Base-by-base conservation (phyloP, 2,888 invertebrate species). In the Neocrepidodera transversa region DNA sequence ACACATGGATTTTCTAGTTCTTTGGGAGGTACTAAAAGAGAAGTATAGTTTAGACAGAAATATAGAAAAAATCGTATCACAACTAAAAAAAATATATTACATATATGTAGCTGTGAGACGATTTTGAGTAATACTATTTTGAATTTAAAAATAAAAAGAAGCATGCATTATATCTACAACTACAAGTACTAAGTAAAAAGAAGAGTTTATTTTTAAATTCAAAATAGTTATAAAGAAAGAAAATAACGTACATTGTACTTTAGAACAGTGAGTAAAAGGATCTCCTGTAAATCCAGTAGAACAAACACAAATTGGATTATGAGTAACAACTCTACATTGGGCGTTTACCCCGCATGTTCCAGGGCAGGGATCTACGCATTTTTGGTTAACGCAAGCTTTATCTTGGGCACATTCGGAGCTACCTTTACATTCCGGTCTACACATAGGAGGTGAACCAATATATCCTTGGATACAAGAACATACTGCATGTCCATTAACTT, bases 301-400 rank as follows among this genome's bases (percentile, higher is more conserved):
- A 75, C 89, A 89, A 64, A 84, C 85, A 74, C 89, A 89, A 53
- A 87, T 86, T 1, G 88, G 86, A 72, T 86, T 86, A 73, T 89
- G 89, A 68, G 86, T 87, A 30, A 87, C 84, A 11, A 87, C 87
- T 77, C 85, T 84, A 73, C 89, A 89, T 64, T 85, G 80, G 32
- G 88, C 87, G 74, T 85, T 85, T 13, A 82, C 71, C 26, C 88
- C 88, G 69, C 88, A 88, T n/a, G 82, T 84, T 63, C 86, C 86
- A 26, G 84, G 69, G 68, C 88, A 89, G 38, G 88, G 88, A 79
- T 89, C 86, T 6, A 77, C 78, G 70, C 89, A 89, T 74, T 86
- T 86, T 69, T 86, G 85, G 68, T 84, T 82, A 32, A 84, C 78
- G 68, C 87, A 87, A 14, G 86, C 85, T 69, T 83, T 82, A 72